Evolutionary conservation across 2,888 invertebrate genomes (phyloP).

Genomic region (Stramonita haemastoma): DNA sequence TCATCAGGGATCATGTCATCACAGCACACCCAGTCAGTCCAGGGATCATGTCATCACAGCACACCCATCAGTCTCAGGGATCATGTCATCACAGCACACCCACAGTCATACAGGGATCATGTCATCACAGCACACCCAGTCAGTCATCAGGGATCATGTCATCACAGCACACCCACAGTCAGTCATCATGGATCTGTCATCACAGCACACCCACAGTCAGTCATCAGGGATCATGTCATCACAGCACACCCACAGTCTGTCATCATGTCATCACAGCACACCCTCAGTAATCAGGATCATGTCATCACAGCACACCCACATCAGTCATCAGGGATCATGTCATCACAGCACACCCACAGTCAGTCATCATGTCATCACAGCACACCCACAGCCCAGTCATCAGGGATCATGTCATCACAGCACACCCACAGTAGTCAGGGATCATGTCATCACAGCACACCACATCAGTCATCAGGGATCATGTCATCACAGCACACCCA

Average conservation of each 20-base stretch:
- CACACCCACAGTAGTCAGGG: neutral
- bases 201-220: neutral
- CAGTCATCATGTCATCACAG: neutral
- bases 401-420: neutral
- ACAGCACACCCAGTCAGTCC: neutral
- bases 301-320: slow-evolving; percentile 20
- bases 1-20: no score
- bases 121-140: neutral
- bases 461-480: neutral
- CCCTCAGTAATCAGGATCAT: no score
- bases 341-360: neutral
- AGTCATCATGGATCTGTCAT: no score
- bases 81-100: neutral
- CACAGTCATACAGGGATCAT: neutral
- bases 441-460: neutral
- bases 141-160: no score
- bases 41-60: neutral
- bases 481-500: neutral
- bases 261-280: no score
- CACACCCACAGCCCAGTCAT: neutral
- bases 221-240: no score
- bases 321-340: no score
- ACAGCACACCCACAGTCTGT: neutral
- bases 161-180: neutral
- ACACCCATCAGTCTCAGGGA: neutral